A percentile compares a stretch with the other conserved stretches of the same genome.
These are phyloP conservation scores for Rhabdornis inornatus DNA, from an alignment of 2,113 vertebrate genomes.

Conservation along the genomic window DNA sequence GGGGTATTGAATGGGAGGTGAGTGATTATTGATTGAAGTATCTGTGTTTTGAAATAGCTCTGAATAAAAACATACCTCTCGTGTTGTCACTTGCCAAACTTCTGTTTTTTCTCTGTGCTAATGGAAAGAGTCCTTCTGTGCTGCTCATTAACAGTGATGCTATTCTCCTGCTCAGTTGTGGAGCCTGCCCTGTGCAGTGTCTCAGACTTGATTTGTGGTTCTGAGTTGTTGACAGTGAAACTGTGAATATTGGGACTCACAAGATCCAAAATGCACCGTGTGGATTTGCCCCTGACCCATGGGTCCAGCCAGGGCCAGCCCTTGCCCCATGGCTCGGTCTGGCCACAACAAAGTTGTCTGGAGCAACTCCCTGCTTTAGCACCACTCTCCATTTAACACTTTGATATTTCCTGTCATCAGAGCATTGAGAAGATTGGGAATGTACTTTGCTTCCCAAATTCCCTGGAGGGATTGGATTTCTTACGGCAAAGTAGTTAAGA, in stretches of 20 bases:
- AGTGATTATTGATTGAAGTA: constrained; percentile 27
- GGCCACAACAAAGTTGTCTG: not conserved
- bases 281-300: not conserved
- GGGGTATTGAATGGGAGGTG: constrained; percentile 34
- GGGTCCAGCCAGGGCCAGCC: not conserved
- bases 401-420: not conserved
- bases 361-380: not conserved
- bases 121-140: not conserved
- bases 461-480: constrained; percentile 3
- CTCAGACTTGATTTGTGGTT: not conserved
- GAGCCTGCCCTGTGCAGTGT: not conserved
- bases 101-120: not conserved
- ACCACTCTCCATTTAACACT: not conserved
- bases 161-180: not conserved
- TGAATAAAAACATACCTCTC: not conserved
- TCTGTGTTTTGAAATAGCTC: constrained; percentile 36
- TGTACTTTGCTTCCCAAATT: constrained; percentile 7
- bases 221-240: not conserved
- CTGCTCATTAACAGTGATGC: not conserved
- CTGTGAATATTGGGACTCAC: not conserved
- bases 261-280: accelerated
- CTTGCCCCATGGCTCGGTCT: not conserved
- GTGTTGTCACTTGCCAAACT: not conserved
- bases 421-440: not conserved
- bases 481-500: not conserved